Evolutionary conservation across 2,797 vertebrate genomes (phyloP), one percentile per base, ranked within the genome.

Genomic region (Helarctos malayanus): DNA sequence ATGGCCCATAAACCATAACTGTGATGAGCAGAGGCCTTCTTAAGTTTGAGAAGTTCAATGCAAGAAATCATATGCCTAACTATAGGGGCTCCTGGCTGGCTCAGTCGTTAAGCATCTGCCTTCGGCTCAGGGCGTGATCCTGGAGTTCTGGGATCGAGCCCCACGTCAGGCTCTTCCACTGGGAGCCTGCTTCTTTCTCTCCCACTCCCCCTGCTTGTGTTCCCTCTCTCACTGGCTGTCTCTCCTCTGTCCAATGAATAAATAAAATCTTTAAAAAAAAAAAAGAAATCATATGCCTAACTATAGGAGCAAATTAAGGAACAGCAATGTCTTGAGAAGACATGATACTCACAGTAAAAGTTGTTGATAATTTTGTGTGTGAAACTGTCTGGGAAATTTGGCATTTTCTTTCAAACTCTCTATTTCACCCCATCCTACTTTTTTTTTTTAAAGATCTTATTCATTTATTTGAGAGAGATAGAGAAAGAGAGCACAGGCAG

Each of bases 331-430:
- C 54, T 91, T 57, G 18, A 84, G 69, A 82, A 63, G 56, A 87
- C 15, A 47, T 5, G 18, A 92, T 65, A 21, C 12, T 57, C 12
- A n/a, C 7, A 63, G 41, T 35, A 16, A 68, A 47, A 59, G 45
- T 10, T 61, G 12, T 57, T 95, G 9, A 27, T 75, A 35, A 41
- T 78, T n/a, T 27, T 79, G 15, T 47, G 0, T 73, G 23, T 79
- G 18, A 88, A 91, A 38, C 3, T 29, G 8, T 63, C 49, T 94
- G 18, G 21, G 38, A 96, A 91, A 87, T 75, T 16, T 85, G 23
- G 35, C 49, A 94, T 65, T 90, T 90, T 76, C 61, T 92, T 78
- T 91, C 35, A 90, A 89, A 9, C 7, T 95, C 8, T 92, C 21
- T 78, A 59, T 75, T 68, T 91, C 1, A 61, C 14, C 56, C 14